Base-by-base conservation (phyloP, 2,113 vertebrate genomes). In the Rallus limicola region DNA sequence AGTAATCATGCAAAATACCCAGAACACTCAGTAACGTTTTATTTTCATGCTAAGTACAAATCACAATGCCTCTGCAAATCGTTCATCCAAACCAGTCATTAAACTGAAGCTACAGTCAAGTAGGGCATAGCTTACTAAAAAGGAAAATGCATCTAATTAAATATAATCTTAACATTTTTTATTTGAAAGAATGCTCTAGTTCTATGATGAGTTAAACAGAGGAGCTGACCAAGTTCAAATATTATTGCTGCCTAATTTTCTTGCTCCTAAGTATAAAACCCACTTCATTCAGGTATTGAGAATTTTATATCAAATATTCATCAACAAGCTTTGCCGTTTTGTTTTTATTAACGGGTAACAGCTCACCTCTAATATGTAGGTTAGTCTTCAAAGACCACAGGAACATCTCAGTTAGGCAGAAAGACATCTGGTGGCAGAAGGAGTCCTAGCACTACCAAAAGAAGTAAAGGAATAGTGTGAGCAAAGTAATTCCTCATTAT, bases 341-440 rank as follows among this genome's bases (percentile, higher is more conserved):
- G 52, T 77, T 92, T 92, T 96, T 86, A 53, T 85, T 65, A 95
- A 69, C 5, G 31, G 58, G 53, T 53, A 52, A 85, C 38, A 94
- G 74, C 52, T 97, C 78, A 98, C 99, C 99, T 97, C 97, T 98
- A 97, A 99, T 98, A 95, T 80, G 98, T 95, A 99, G 98, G 88
- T 98, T 98, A 97, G 97, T 99, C 98, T 98, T 99, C 97, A 99
- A 98, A 97, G 99, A 99, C 99, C 99, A 99, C 95, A 99, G 98
- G 96, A 99, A 98, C 88, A 99, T 98, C 97, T 99, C 99, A 95
- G 99, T 98, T 98, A 99, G 97, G 98, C 98, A 99, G 98, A 99
- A 99, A 97, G 99, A 98, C 99, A 99, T 99, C 98, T 98, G 98
- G 98, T 81, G 68, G 97, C 95, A 94, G 93, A 91, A 86, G 60